phyloP scores from a whole-genome alignment of 92 coral and sea anemone species.

The Montipora capitata region DNA sequence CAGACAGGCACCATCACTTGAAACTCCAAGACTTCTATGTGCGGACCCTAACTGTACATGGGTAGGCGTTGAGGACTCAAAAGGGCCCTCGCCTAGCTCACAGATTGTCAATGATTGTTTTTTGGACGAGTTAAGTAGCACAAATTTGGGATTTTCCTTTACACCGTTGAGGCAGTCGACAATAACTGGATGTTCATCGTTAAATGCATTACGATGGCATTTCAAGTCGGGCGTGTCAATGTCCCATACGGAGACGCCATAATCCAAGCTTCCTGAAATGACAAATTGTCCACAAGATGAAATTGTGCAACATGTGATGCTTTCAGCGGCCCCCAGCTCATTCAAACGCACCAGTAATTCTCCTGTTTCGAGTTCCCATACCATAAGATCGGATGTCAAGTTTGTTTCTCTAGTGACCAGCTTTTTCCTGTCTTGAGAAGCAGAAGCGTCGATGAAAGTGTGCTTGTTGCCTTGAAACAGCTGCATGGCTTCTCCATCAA shows the following conservation, averaged over 20 bases:
- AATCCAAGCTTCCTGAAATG: conserved; percentile 69
- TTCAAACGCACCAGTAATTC: conserved; percentile 8
- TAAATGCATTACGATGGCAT: conserved; percentile 27
- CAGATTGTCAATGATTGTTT: conserved; percentile 43
- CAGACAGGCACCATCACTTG: conserved; percentile 39
- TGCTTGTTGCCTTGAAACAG: conserved; percentile 45
- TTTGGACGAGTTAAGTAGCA: conserved; percentile 33
- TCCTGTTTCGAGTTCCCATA: conserved; percentile 69
- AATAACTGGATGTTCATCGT: conserved; percentile 18
- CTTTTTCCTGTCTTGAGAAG: conserved; percentile 57
- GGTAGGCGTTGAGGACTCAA: background rate
- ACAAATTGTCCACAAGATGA: conserved; percentile 63
- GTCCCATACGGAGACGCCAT: conserved; percentile 71
- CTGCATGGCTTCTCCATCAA: conserved; percentile 4
- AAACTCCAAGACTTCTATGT: conserved; percentile 63
- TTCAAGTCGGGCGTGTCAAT: background rate
- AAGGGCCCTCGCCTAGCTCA: background rate
- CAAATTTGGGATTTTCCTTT: conserved; percentile 48
- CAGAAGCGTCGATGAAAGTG: conserved; percentile 62
- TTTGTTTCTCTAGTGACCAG: conserved; percentile 59
- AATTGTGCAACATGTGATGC: conserved; percentile 66
- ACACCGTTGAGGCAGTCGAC: conserved; percentile 50
- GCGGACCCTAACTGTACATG: conserved; percentile 20
- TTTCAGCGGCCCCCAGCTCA: conserved; percentile 6
- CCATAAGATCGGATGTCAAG: conserved; percentile 43